Percentiles rank a stretch among this genome's conserved stretches.
These are phyloP conservation scores for Scaptomyza cyrtandrae DNA, from an alignment of 2,888 invertebrate species.

Conservation along the genomic window DNA sequence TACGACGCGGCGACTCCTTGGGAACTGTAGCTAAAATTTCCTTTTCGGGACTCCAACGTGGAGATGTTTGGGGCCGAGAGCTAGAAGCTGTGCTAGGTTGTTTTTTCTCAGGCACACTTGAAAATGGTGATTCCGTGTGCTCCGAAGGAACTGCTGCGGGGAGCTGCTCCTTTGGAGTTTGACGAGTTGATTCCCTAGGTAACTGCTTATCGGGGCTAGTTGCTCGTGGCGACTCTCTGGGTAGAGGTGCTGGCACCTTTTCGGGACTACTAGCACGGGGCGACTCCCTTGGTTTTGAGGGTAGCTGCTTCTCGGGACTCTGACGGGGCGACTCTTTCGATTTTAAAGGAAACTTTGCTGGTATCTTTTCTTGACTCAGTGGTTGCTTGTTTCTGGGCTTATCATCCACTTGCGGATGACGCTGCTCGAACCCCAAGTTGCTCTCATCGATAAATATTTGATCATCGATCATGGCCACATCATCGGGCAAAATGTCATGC, in stretches of 20 bases:
- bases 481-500: conserved; percentile 43
- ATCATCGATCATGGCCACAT: conserved; percentile 50
- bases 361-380: conserved; percentile 29
- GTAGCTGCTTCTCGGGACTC: conserved; percentile 34
- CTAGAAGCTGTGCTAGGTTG: conserved; percentile 1
- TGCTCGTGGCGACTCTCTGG: conserved; percentile 35
- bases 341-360: conserved; percentile 11
- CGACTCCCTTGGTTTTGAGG: conserved; percentile 17
- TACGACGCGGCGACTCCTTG: conserved; percentile 12
- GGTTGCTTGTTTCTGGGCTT: conserved; percentile 7
- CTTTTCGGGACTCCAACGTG: conserved; percentile 31
- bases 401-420: conserved; percentile 17
- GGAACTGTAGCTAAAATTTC: neutral
- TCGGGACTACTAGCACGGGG: conserved; percentile 26
- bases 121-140: neutral
- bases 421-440: conserved; percentile 21
- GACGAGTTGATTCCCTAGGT: conserved; percentile 7
- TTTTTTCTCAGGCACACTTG: conserved; percentile 13
- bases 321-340: conserved; percentile 34
- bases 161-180: conserved; percentile 1
- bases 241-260: conserved; percentile 6
- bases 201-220: conserved; percentile 31
- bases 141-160: neutral
- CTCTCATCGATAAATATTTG: conserved; percentile 57
- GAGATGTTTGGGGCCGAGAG: neutral